Evolutionary conservation across 2,113 vertebrate species (phyloP), one percentile per base, ranked within the genome.

Genomic region (Halcyon senegalensis): DNA sequence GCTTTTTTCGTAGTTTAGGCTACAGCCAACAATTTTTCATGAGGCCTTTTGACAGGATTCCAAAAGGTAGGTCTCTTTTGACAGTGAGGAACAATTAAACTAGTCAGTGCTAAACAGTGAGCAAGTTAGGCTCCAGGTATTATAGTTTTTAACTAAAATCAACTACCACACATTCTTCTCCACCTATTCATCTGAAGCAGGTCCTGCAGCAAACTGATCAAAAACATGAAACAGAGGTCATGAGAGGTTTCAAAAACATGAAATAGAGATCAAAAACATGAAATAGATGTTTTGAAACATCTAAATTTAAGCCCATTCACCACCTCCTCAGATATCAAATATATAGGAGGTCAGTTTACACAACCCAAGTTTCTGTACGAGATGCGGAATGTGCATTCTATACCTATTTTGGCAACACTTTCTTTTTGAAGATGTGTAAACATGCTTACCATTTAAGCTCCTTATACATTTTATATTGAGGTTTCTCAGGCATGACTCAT

Each of bases 391-490:
- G 12, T 16, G 14, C 11, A 14, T 43, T 59, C 39, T 19, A 3
- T 6, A 69, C 13, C 6, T 55, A 23, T 31, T 48, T n/a, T n/a
- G 62, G 11, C 11, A 72, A 31, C 25, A 5, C 7, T 55, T 63
- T 23, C 9, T 73, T 53, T 35, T 19, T 10, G 24, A 33, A 87
- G 10, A 46, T 30, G 27, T 33, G 16, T 31, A 78, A 69, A 50
- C 12, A 60, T 21, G 27, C 97, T 98, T 98, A 99, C 99, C 99
- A 46, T 99, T 99, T 93, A 99, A 98, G 96, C 99, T 99, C 95
- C 99, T 98, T 95, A 99, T 99, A 70, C 99, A 99, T 80, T 99
- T 98, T 96, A 99, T 99, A 96, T 99, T 99, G 90, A 99, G 96
- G 96, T 98, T 99, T 96, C 98, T 99, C 70, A 99, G 98, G 80